Base-by-base conservation (phyloP, 2,113 vertebrate genomes). In the Rhinolophus sinicus region DNA sequence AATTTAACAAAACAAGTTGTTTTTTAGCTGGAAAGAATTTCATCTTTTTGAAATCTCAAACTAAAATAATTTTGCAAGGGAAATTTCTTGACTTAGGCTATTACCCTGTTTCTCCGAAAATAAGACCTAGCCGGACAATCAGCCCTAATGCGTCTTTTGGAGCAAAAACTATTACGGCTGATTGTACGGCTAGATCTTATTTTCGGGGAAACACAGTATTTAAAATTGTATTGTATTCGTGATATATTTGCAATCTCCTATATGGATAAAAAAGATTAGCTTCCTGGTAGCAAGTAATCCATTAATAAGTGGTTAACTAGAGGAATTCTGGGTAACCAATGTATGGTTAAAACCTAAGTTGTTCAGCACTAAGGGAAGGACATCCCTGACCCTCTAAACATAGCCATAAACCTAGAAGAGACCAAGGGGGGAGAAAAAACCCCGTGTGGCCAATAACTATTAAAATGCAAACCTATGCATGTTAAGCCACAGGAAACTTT, bases 21-120 rank as follows among this genome's bases (percentile, higher is more conserved):
- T 94, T 92, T 87, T 64, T 56, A 93, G 11, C 77, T 72, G 69
- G 47, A 38, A 94, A 90, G 19, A 90, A 73, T 93, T 90, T 47
- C 1, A 64, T 87, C 38, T 77, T 67, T 96, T 90, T 82, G 22
- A 86, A 90, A 77, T 65, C 24, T 87, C 54, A 75, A 30, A 72
- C 1, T n/a, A 92, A 92, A 73, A 75, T 58, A 70, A 58, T 14
- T 82, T 92, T 67, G 3, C n/a, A 90, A 72, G 47, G 44, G 58
- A 77, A 73, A 77, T 70, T 62, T 62, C 52, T 58, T 93, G 56
- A 67, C 44, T 58, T 93, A 50, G 22, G 64, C 14, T 54, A 19
- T 44, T 52, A 44, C 40, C 40, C 40, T 44, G 40, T 44, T 44
- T 44, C 40, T 44, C 40, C 7, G 40, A 44, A 44, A 44, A 44